Percentiles rank a stretch among this genome's conserved stretches.
phyloP scores from a whole-genome alignment of 2,888 invertebrate genomes.

The Melolontha melolontha region DNA sequence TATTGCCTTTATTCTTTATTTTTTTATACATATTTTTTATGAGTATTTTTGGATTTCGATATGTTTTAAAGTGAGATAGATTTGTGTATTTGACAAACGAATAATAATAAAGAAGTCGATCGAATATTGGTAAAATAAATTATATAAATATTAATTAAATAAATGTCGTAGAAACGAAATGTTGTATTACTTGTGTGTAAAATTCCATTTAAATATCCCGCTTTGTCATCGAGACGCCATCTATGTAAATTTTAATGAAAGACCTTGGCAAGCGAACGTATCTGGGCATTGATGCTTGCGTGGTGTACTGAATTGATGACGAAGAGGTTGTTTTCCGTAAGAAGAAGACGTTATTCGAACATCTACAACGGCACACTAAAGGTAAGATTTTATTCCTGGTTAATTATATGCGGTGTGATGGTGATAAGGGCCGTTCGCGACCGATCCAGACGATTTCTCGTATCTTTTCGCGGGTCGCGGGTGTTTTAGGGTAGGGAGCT shows the following conservation, averaged over 20 bases:
- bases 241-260: constrained; percentile 54
- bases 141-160: not conserved
- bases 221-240: constrained; percentile 55
- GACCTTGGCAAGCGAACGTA: constrained; percentile 57
- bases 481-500: constrained; percentile 66
- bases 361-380: constrained; percentile 43
- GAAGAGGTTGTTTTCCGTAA: constrained; percentile 57
- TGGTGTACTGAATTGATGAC: constrained; percentile 60
- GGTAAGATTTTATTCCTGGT: constrained; percentile 44
- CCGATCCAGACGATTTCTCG: constrained; percentile 60
- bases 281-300: constrained; percentile 58
- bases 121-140: constrained; percentile 14
- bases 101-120: constrained; percentile 4
- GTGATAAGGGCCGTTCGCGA: constrained; percentile 55
- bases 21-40: constrained; percentile 37
- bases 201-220: constrained; percentile 41
- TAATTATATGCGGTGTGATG: constrained; percentile 43
- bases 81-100: not conserved
- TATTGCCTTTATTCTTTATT: constrained; percentile 39
- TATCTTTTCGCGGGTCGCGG: constrained; percentile 63
- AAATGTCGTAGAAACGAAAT: not conserved
- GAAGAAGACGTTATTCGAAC: constrained; percentile 49
- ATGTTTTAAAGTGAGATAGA: constrained; percentile 15
- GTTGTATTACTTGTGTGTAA: constrained; percentile 3
- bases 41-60: constrained; percentile 29